Percentiles rank a stretch among this genome's conserved stretches.
Evolutionary conservation across 2,113 vertebrate species (phyloP).

Genomic region (Gracilinanus agilis): DNA sequence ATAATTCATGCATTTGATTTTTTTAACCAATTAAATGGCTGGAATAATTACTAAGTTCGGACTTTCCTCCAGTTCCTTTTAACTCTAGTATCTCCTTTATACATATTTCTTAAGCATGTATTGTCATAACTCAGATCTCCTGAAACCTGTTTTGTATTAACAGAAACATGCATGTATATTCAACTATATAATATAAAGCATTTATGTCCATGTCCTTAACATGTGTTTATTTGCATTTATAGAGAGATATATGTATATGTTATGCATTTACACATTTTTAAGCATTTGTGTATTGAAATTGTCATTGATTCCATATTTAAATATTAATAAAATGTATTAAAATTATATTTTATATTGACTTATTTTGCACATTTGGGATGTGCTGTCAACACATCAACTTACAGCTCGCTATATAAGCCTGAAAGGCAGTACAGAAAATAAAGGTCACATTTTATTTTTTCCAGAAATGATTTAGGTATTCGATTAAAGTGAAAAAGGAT

Average conservation of each 20-base stretch:
- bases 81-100: constrained; percentile 59
- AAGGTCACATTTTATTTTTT: fast-evolving
- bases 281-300: constrained; percentile 6
- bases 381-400: neutral
- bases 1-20: constrained; percentile 74
- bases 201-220: neutral
- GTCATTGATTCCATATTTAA: constrained; percentile 58
- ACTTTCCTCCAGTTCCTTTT: constrained; percentile 72
- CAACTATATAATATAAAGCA: neutral
- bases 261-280: neutral
- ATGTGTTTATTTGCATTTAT: neutral
- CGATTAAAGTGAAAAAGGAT: constrained; percentile 13
- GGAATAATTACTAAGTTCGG: constrained; percentile 75
- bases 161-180: too few species aligned
- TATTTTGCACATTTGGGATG: neutral
- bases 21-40: constrained; percentile 73
- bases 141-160: constrained; percentile 65
- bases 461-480: constrained; percentile 39
- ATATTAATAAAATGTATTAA: constrained; percentile 66
- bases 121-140: constrained; percentile 32
- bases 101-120: constrained; percentile 59
- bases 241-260: neutral
- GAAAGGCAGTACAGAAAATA: constrained; percentile 6
- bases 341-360: constrained; percentile 21
- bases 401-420: neutral